These are phyloP conservation scores for Rhabdornis inornatus DNA, from an alignment of 2,113 vertebrate genomes.

Conservation along the genomic window DNA sequence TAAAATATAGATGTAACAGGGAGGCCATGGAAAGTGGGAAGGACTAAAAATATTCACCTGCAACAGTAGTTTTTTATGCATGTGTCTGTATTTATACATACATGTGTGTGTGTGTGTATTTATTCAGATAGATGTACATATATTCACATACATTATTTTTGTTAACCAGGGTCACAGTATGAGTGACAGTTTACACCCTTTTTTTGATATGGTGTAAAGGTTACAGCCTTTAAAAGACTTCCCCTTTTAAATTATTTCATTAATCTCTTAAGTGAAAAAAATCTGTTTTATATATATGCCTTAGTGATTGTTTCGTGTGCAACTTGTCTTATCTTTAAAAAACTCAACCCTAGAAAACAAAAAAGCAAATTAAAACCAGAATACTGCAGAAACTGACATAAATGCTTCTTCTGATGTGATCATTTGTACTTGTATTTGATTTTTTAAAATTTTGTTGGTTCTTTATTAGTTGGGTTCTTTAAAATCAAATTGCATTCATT, in stretches of 20 bases:
- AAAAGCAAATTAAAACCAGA: background rate
- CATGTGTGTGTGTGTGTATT: background rate
- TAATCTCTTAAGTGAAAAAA: background rate
- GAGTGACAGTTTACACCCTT: background rate
- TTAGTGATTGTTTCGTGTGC: background rate
- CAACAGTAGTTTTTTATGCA: background rate
- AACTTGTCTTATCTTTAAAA: background rate
- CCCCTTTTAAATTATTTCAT: background rate
- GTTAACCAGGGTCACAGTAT: background rate
- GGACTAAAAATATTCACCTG: background rate
- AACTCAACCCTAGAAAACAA: background rate
- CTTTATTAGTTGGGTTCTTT: background rate
- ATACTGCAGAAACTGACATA: background rate
- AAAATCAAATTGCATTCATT: background rate
- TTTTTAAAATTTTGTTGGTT: background rate
- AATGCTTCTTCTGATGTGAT: background rate
- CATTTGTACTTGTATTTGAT: background rate
- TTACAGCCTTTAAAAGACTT: background rate
- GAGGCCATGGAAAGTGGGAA: background rate
- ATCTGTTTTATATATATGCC: fast-evolving
- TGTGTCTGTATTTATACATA: background rate
- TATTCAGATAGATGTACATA: background rate
- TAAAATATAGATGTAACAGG: background rate
- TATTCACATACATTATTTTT: background rate
- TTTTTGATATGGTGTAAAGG: background rate